Evolutionary conservation across 1,140 invertebrate species (phyloP).

Genomic region (Nasonia giraulti): DNA sequence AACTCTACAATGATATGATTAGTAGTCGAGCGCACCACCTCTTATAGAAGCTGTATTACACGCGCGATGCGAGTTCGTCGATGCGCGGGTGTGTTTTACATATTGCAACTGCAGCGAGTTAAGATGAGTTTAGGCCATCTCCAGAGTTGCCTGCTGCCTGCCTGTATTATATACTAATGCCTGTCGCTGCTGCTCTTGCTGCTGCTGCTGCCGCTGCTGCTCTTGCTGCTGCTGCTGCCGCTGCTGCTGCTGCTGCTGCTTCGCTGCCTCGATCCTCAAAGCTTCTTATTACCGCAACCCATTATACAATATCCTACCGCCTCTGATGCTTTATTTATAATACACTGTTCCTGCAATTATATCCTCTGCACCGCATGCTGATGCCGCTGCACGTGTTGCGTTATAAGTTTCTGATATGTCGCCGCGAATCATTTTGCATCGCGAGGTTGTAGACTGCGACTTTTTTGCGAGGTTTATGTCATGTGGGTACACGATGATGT

Average conservation of each 20-base stretch:
- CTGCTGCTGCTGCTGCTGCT: too few relatives aligned
- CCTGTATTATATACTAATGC: constrained; percentile 48
- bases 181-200: constrained; percentile 19
- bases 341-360: background rate
- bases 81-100: background rate
- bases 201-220: constrained; percentile 36
- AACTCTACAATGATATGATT: background rate
- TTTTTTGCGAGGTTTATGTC: background rate
- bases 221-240: too few relatives aligned
- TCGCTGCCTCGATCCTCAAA: background rate
- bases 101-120: constrained; percentile 15
- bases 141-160: constrained; percentile 74
- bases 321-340: background rate
- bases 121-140: constrained; percentile 71
- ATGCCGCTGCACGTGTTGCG: constrained; percentile 13
- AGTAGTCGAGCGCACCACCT: background rate
- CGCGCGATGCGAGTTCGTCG: background rate
- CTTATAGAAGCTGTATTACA: constrained; percentile 1
- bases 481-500: background rate
- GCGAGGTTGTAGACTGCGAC: background rate
- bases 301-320: background rate
- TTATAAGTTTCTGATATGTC: background rate
- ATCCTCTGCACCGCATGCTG: background rate
- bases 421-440: too few relatives aligned
- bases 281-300: too few relatives aligned